Conservation (phyloP, 2,113 vertebrate species). For the Platichthys stellatus region DNA sequence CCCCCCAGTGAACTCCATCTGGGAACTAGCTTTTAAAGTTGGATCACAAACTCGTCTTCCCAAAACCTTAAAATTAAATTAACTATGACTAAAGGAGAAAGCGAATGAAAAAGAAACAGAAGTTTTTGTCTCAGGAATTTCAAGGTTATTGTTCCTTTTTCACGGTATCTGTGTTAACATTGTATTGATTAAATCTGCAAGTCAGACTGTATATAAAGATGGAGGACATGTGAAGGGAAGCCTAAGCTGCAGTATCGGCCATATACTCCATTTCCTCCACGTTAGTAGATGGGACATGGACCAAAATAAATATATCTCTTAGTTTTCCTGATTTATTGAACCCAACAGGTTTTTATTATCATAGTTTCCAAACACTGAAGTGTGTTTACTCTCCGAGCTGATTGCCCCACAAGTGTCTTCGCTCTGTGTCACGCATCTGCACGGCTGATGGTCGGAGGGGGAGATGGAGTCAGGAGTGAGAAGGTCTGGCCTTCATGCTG, state of each 20-base stretch:
- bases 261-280: too few relatives aligned
- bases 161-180: background rate
- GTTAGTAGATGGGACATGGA: too few relatives aligned
- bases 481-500: constrained; percentile 43
- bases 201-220: too few relatives aligned
- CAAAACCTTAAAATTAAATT: constrained; percentile 11
- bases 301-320: background rate
- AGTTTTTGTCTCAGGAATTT: constrained; percentile 31
- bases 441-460: constrained; percentile 1
- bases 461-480: constrained; percentile 48
- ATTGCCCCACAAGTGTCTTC: too few relatives aligned
- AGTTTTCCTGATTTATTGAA: background rate
- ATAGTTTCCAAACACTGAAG: too few relatives aligned
- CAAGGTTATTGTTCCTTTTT: background rate
- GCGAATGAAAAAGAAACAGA: background rate
- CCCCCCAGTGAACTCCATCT: constrained; percentile 29
- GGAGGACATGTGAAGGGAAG: background rate
- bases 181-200: background rate
- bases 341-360: too few relatives aligned
- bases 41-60: constrained; percentile 20
- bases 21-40: constrained; percentile 38
- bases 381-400: too few relatives aligned
- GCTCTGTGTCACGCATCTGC: too few relatives aligned
- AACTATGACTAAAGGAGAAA: background rate
- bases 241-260: too few relatives aligned